phyloP scores from a whole-genome alignment of 1,140 invertebrate species.

The Coboldia fuscipes region DNA sequence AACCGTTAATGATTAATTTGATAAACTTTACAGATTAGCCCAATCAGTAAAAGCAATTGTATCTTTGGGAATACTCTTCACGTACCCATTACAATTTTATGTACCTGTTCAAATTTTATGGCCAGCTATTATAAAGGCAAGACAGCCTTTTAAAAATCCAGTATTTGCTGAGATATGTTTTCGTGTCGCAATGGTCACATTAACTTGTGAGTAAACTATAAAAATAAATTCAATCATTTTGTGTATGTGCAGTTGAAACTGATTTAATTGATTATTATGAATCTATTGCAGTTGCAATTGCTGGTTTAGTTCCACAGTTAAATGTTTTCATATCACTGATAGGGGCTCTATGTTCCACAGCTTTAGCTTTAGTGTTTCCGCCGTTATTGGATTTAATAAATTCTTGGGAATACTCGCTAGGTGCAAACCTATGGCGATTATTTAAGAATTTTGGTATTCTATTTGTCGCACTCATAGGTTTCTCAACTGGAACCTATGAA shows the following conservation, averaged over 20 bases:
- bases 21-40: conserved; percentile 25
- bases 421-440: conserved; percentile 20
- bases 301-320: conserved; percentile 59
- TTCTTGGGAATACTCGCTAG: conserved; percentile 23
- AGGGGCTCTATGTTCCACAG: conserved; percentile 70
- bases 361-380: conserved; percentile 71
- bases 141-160: conserved; percentile 28
- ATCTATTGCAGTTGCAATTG: conserved; percentile 55
- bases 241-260: too few relatives aligned
- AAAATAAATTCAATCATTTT: too few relatives aligned
- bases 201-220: conserved; percentile 60
- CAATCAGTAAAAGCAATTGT: conserved; percentile 41
- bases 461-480: conserved; percentile 43
- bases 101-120: conserved; percentile 49
- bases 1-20: background rate
- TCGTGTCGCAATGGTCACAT: conserved; percentile 35
- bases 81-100: conserved; percentile 74
- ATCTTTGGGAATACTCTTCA: conserved; percentile 49
- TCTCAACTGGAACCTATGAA: conserved; percentile 49
- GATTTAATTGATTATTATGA: conserved; percentile 5
- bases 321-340: conserved; percentile 77
- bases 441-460: conserved; percentile 42
- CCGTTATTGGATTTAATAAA: conserved; percentile 64
- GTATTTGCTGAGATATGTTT: conserved; percentile 31
- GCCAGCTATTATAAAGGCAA: conserved; percentile 24